Conservation (phyloP, 1,140 invertebrate species). For the Anagrus nilaparvatae region DNA sequence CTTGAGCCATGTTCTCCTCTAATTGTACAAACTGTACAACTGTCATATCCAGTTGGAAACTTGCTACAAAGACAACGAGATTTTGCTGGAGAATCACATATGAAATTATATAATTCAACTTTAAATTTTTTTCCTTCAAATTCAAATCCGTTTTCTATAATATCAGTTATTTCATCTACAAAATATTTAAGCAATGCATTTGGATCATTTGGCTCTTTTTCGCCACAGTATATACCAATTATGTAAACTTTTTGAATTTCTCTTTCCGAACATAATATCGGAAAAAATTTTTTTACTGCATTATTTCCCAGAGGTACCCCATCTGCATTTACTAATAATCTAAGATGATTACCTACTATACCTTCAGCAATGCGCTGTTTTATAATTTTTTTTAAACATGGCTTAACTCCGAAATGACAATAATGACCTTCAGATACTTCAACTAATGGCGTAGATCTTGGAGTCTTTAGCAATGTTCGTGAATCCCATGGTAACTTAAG, state of each 20-base stretch:
- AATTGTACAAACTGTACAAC: slow-evolving; percentile 1
- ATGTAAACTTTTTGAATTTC: neutral
- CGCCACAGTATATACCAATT: neutral
- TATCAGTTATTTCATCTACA: neutral
- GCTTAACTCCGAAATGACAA: neutral
- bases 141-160: neutral
- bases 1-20: neutral
- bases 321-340: neutral
- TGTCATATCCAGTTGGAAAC: neutral
- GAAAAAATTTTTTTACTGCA: neutral
- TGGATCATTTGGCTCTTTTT: neutral
- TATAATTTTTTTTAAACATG: neutral
- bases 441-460: slow-evolving; percentile 5
- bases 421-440: neutral
- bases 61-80: neutral
- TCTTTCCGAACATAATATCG: neutral
- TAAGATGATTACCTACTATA: neutral
- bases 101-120: neutral
- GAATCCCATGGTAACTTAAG: slow-evolving; percentile 5
- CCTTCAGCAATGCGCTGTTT: neutral
- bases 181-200: neutral
- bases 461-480: slow-evolving; percentile 13
- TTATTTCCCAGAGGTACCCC: neutral
- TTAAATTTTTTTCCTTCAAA: neutral
- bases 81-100: neutral